Base-by-base conservation (phyloP, 2,888 invertebrate genomes). In the Pseudoips prasinana region DNA sequence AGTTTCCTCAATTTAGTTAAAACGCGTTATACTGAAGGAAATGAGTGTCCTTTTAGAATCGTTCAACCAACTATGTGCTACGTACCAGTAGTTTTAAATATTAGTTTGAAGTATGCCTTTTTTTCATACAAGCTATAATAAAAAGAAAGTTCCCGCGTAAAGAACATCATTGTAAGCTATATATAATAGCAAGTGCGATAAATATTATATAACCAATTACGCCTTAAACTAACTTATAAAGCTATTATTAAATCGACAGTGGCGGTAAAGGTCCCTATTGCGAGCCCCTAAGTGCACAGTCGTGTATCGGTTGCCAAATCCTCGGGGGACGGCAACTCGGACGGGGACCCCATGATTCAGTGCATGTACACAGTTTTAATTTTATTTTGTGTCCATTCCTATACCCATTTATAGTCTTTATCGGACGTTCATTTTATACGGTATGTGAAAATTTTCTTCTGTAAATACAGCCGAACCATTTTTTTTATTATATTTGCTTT, bases 251-350 rank as follows among this genome's bases (percentile, higher is more conserved):
- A 43, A 52, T 27, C 33, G 39, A 10, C 17, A 22, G 36, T 25
- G 19, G 10, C 29, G 25, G 29, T 34, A 34, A 45, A 44, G 51
- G 60, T 46, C 56, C 45, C 47, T 58, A 41, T 50, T 56, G 56
- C 59, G 48, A 18, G 54, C 42, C 62, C 61, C 72, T 84, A 83
- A 86, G 86, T 85, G 86, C 85, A 85, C 73, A 83, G 72, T 81
- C 86, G 67, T 86, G 86, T 86, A 81, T 77, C 71, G 81, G 78
- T 80, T 83, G 81, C 84, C 82, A 85, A 86, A 84, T 77, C 80
- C 85, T 74, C 70, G 35, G 73, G 80, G 80, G 72, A 70, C 58
- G 65, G 58, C 58, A 65, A 38, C 37, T 50, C 26, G 32, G 52
- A 38, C 37, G 48, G 25, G 32, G 52, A 52, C 60, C 66, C 67